Evolutionary conservation across 2,888 invertebrate genomes (phyloP).

Genomic region (Masnerella sp.): DNA sequence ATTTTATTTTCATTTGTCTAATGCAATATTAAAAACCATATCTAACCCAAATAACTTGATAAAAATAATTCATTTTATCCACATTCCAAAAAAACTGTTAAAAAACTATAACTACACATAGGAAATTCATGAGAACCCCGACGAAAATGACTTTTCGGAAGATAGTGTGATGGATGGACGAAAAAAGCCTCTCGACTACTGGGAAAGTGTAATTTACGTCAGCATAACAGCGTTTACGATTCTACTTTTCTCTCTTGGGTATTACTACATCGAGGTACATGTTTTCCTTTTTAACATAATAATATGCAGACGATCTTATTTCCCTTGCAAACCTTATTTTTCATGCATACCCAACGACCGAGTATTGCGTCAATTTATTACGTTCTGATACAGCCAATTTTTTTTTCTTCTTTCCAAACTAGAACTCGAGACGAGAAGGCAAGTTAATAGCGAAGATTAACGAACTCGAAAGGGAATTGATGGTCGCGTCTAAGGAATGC

Average conservation of each 20-base stretch:
- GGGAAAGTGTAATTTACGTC: conserved; percentile 80
- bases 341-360: conserved; percentile 7
- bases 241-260: conserved; percentile 85
- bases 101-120: conserved; percentile 27
- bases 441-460: conserved; percentile 85
- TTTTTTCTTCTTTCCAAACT: conserved; percentile 24
- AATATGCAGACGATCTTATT: conserved; percentile 29
- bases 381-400: conserved; percentile 16
- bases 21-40: too few species aligned
- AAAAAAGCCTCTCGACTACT: conserved; percentile 67
- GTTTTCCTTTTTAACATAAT: conserved; percentile 25
- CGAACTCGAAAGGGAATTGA: conserved; percentile 81
- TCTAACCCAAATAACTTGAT: too few species aligned
- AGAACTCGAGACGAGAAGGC: conserved; percentile 84
- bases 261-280: conserved; percentile 85
- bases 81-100: too few species aligned
- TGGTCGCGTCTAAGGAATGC: conserved; percentile 80
- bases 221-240: conserved; percentile 85
- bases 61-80: too few species aligned
- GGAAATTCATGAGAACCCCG: conserved; percentile 44
- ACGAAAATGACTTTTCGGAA: conserved; percentile 55
- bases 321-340: conserved; percentile 18
- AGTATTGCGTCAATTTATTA: conserved; percentile 11
- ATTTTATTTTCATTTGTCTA: too few species aligned
- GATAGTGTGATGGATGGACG: conserved; percentile 62